Base-by-base conservation (phyloP, 1,140 invertebrate species). In the Physella acuta region DNA sequence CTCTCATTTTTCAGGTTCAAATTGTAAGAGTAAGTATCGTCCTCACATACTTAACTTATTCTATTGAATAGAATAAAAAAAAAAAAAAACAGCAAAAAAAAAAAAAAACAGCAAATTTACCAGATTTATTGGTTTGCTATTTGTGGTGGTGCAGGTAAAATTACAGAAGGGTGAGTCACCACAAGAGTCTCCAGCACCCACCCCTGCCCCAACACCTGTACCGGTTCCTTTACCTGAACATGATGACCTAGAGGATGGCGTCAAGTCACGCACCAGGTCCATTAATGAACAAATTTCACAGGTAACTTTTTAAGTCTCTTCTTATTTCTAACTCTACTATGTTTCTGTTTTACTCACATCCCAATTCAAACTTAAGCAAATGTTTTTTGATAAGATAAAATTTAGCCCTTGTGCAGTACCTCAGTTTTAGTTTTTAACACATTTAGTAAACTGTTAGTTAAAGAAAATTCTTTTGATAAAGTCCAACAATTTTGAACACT, bases 1-100 rank as follows among this genome's bases (percentile, higher is more conserved):
- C 82, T 36, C 75, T 86, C 8, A 76, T 85, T 49, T 85, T 85
- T 77, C 80, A 85, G 67, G 75, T 85, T 39, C 72, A 79, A 64
- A 73, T 84, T 34, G 70, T 79, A 8, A 74, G 83, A 75, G 84
- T 85, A 75, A 75, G 82, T 78, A 51, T 3, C 37, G 20, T 14
- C 34, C 33, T 28, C n/a, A n/a, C n/a, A n/a, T n/a, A 8, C 17
- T 37, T 30, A 37, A 3, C 26, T 68, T 26, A 20, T 68, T 36
- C 28, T 68, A 20, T 59, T 68, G 14, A 58, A 30, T 37, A 16
- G 17, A 34, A 30, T n/a, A 59, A 31, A 28, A 28, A n/a, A 33
- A n/a, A n/a, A n/a, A n/a, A 62, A 17, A 39, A 31, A 39, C 11
- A 14, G 28, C 33, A 60, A n/a, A 20, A 60, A 34, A 60, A 60